These are phyloP conservation scores for Idaea straminata DNA, from an alignment of 2,888 invertebrate species.

Conservation along the genomic window DNA sequence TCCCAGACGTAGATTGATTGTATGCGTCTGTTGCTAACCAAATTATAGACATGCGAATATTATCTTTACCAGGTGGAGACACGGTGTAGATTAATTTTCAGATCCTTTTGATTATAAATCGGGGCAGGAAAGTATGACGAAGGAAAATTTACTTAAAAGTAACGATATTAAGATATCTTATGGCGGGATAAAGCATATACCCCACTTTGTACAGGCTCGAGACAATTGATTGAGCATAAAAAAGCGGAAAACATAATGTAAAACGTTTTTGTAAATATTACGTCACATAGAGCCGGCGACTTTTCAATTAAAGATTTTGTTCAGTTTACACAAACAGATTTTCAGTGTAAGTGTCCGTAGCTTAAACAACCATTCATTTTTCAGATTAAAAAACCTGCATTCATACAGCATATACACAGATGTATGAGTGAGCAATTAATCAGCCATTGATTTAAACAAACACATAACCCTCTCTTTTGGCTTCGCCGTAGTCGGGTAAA, in stretches of 20 bases:
- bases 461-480: too few species aligned
- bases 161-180: constrained; percentile 28
- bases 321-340: neutral
- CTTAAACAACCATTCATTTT: too few species aligned
- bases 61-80: constrained; percentile 27
- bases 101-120: constrained; percentile 22
- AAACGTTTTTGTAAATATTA: constrained; percentile 44
- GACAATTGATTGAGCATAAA: constrained; percentile 39
- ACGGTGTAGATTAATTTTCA: constrained; percentile 29
- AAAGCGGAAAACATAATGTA: constrained; percentile 38
- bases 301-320: neutral
- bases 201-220: constrained; percentile 37
- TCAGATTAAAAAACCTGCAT: too few species aligned
- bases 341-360: too few species aligned
- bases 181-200: constrained; percentile 23
- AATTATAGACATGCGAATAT: constrained; percentile 30
- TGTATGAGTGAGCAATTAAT: too few species aligned
- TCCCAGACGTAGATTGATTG: constrained; percentile 48
- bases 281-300: constrained; percentile 5
- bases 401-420: too few species aligned
- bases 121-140: constrained; percentile 20
- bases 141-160: constrained; percentile 34
- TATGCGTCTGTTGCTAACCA: constrained; percentile 45
- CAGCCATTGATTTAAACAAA: too few species aligned
- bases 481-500: too few species aligned